These are phyloP conservation scores for Dicentrarchus labrax DNA, from an alignment of 2,113 vertebrate species.

Conservation along the genomic window DNA sequence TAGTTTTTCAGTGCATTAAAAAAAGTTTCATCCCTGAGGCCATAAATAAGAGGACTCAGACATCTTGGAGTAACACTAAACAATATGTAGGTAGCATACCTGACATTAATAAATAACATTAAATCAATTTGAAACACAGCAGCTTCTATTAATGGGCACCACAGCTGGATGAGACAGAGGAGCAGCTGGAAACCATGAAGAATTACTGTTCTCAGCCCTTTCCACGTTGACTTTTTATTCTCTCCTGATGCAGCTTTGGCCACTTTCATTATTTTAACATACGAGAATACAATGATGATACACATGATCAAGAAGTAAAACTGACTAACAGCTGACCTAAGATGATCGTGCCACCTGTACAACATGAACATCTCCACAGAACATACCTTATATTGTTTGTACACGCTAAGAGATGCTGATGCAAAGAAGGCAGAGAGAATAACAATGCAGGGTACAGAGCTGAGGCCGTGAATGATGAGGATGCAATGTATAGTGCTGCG, in stretches of 20 bases:
- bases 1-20: slow-evolving; percentile 25
- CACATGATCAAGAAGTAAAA: slow-evolving; percentile 71
- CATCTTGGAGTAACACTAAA: slow-evolving; percentile 58
- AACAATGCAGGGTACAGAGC: slow-evolving; percentile 23
- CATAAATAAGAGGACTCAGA: slow-evolving; percentile 74
- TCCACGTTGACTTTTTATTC: slow-evolving; percentile 53
- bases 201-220: slow-evolving; percentile 71
- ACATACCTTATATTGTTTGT: no score
- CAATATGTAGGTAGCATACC: slow-evolving; percentile 52
- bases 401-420: background rate
- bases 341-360: slow-evolving; percentile 62
- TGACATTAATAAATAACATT: background rate
- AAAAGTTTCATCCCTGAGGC: slow-evolving; percentile 67
- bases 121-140: slow-evolving; percentile 5
- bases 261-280: slow-evolving; percentile 66
- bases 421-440: slow-evolving; percentile 21
- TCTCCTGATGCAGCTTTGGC: slow-evolving; percentile 66
- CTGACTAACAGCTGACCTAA: slow-evolving; percentile 42
- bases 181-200: slow-evolving; percentile 77
- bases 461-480: slow-evolving; percentile 63
- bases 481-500: no score
- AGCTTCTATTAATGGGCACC: slow-evolving; percentile 63
- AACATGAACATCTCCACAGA: background rate
- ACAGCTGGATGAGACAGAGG: slow-evolving; percentile 68
- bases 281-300: slow-evolving; percentile 61